phyloP scores from a whole-genome alignment of 2,113 vertebrate species.

The Pelmatolapia mariae region DNA sequence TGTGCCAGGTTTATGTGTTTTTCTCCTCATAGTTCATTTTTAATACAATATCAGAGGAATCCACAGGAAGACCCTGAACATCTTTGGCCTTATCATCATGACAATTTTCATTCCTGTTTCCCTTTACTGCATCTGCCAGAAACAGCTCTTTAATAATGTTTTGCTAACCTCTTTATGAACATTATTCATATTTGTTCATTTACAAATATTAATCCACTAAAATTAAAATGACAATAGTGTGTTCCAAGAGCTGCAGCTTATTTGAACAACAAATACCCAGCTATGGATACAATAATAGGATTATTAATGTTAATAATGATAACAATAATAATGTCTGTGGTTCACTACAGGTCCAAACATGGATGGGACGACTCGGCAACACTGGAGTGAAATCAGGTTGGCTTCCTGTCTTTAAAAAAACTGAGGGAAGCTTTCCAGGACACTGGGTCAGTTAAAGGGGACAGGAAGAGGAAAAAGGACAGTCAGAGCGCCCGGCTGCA shows the following conservation, averaged over 20 bases:
- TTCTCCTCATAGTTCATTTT: background rate
- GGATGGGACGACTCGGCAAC: background rate
- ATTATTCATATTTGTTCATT: background rate
- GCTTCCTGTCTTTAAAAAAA: background rate
- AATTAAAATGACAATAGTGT: background rate
- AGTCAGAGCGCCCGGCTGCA: background rate
- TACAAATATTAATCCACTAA: background rate
- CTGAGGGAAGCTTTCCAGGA: background rate
- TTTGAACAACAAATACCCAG: background rate
- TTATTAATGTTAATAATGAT: background rate
- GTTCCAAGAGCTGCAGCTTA: background rate
- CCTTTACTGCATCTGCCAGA: background rate
- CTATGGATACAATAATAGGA: background rate
- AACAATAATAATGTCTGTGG: background rate
- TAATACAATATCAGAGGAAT: background rate
- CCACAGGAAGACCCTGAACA: rapidly evolving
- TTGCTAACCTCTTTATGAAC: background rate
- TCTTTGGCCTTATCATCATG: background rate
- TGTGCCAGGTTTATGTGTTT: background rate
- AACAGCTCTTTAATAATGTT: background rate
- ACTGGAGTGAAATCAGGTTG: background rate
- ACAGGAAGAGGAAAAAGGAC: background rate
- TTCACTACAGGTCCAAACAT: background rate
- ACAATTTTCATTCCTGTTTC: background rate
- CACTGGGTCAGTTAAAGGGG: background rate